Conservation (phyloP, 1,140 invertebrate genomes). For the Aplysia californica region DNA sequence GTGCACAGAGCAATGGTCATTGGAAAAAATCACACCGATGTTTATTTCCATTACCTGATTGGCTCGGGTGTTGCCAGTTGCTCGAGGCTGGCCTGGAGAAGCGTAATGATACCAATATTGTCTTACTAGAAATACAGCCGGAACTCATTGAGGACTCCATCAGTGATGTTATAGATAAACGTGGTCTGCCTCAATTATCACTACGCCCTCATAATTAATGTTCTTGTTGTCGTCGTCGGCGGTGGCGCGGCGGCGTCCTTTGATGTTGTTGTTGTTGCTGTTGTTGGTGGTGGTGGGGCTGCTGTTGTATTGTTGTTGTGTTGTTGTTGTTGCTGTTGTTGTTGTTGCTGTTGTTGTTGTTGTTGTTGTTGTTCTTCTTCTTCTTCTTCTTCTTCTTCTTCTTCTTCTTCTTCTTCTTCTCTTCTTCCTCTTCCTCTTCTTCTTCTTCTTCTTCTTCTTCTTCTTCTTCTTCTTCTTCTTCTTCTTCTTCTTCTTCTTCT, state of each 20-base stretch:
- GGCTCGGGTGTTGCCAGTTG: too few relatives aligned
- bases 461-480: background rate
- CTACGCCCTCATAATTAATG: too few relatives aligned
- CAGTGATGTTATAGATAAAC: too few relatives aligned
- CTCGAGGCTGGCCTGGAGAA: too few relatives aligned
- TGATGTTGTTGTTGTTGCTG: background rate
- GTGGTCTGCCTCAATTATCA: too few relatives aligned
- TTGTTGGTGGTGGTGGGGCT: background rate
- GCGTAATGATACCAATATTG: too few relatives aligned
- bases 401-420: background rate
- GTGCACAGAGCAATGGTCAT: too few relatives aligned
- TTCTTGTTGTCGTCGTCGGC: too few relatives aligned
- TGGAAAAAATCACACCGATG: too few relatives aligned
- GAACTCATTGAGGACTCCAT: too few relatives aligned
- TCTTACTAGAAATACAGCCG: too few relatives aligned
- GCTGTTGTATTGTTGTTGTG: background rate
- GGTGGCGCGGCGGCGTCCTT: background rate
- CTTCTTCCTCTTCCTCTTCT: background rate
- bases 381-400: background rate
- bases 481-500: background rate
- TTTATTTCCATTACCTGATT: too few relatives aligned
- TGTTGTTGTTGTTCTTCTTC: background rate
- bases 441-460: background rate
- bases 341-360: background rate
- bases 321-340: background rate